Evolutionary conservation across 2,113 vertebrate genomes (phyloP).

Genomic region (human (Homo sapiens)): DNA sequence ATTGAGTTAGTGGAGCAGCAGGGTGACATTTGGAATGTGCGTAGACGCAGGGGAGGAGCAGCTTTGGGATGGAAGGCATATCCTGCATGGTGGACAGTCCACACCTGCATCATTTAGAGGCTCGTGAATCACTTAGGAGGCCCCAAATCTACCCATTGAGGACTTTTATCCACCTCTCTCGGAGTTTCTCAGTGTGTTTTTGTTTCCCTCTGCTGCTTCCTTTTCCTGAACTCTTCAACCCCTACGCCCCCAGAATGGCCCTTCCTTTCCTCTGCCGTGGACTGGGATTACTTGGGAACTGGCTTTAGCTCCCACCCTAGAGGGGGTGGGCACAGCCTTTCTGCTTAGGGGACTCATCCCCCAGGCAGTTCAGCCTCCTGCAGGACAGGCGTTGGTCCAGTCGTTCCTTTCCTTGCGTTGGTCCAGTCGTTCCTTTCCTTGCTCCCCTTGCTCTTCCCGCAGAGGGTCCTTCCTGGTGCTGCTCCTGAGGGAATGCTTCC

Average conservation of each 20-base stretch:
- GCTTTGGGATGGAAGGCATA: too few relatives aligned
- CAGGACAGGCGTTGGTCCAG: background rate
- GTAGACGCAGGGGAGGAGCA: background rate
- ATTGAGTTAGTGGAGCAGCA: background rate
- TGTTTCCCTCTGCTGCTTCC: background rate
- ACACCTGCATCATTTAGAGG: background rate
- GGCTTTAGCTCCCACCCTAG: background rate
- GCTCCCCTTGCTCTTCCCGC: background rate
- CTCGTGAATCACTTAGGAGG: background rate
- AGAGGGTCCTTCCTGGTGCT: slow-evolving; percentile 32
- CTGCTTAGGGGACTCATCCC: background rate
- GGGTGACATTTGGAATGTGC: background rate
- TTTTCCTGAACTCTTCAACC: background rate
- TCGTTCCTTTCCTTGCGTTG: accelerated
- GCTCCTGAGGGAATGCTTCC: slow-evolving; percentile 53
- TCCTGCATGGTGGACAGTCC: background rate
- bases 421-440: accelerated
- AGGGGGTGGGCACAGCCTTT: too few relatives aligned
- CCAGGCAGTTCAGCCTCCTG: background rate
- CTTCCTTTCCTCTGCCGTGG: background rate
- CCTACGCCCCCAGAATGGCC: accelerated
- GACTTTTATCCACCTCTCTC: background rate
- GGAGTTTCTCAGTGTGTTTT: background rate
- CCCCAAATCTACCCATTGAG: background rate
- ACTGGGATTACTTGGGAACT: background rate